Evolutionary conservation across 1,140 invertebrate genomes (phyloP).

Genomic region (Pseudomyrmex dendroicus): DNA sequence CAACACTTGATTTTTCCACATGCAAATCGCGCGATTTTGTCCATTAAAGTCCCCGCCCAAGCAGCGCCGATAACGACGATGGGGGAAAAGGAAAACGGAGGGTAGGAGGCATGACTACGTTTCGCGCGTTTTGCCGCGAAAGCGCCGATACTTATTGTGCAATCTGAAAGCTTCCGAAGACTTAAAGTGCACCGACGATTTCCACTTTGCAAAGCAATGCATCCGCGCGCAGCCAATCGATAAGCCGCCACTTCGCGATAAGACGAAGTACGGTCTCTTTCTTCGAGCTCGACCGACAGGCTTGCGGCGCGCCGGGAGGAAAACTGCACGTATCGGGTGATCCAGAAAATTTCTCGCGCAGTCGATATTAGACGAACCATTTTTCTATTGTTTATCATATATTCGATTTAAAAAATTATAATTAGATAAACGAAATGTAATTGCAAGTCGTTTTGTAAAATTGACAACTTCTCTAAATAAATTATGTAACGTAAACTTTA

Average conservation of each 20-base stretch:
- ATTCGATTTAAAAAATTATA: background rate
- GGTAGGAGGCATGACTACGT: too few species aligned
- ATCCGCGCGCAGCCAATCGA: slow-evolving; percentile 64
- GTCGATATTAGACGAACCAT: background rate
- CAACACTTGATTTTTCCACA: slow-evolving; percentile 43
- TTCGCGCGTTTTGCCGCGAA: slow-evolving; percentile 34
- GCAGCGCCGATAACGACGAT: background rate
- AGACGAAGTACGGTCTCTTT: slow-evolving; percentile 51
- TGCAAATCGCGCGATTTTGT: slow-evolving; percentile 54
- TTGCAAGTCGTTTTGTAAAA: background rate
- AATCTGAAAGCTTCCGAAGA: slow-evolving; percentile 55
- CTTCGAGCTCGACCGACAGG: slow-evolving; percentile 21
- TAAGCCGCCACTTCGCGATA: slow-evolving; percentile 61
- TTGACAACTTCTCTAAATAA: too few species aligned
- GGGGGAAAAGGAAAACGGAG: background rate
- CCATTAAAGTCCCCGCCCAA: slow-evolving; percentile 32
- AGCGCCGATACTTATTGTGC: slow-evolving; percentile 56
- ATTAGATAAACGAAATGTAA: background rate
- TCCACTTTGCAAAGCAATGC: slow-evolving; percentile 66
- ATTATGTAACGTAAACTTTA: too few species aligned
- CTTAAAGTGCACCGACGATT: slow-evolving; percentile 60
- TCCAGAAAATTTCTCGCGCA: background rate
- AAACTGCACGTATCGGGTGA: slow-evolving; percentile 30
- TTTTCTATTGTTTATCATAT: background rate
- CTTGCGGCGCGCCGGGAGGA: slow-evolving; percentile 22